Percentiles rank a stretch among this genome's conserved stretches.
Evolutionary conservation across 64 coral and sea anemone species (phyloP).

Genomic region (Stichodactyla mertensii): DNA sequence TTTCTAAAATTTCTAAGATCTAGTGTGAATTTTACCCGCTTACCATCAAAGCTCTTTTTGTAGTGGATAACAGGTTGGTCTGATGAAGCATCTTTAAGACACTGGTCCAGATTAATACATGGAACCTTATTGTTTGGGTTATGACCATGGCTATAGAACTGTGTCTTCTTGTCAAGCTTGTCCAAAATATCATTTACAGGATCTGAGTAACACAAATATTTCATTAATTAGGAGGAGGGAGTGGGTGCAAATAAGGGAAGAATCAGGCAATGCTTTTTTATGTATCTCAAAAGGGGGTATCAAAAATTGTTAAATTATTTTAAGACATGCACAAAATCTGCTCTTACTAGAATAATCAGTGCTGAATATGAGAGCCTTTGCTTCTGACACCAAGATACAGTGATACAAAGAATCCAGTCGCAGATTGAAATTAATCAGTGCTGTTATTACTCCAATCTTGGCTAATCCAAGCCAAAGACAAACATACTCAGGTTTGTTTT

Average conservation of each 20-base stretch:
- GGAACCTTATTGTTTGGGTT: neutral
- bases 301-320: neutral
- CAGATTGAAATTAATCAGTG: conserved; percentile 72
- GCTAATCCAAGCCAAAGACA: conserved; percentile 62
- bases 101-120: conserved; percentile 18
- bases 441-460: conserved; percentile 87
- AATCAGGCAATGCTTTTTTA: too few relatives aligned
- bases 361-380: conserved; percentile 59
- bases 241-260: neutral
- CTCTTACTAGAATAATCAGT: conserved; percentile 50
- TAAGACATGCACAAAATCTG: too few relatives aligned
- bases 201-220: neutral
- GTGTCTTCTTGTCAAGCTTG: conserved; percentile 23
- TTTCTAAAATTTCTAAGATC: too few relatives aligned
- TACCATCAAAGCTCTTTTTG: conserved; percentile 12
- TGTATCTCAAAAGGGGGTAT: neutral
- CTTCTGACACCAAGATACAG: conserved; percentile 56
- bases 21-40: neutral
- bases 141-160: conserved; percentile 21
- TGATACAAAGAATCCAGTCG: conserved; percentile 47
- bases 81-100: conserved; percentile 18
- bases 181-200: conserved; percentile 43
- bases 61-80: neutral
- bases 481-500: conserved; percentile 63
- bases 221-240: neutral